phyloP scores from a whole-genome alignment of 2,888 invertebrate genomes.

The Ennomos fuscantarius region DNA sequence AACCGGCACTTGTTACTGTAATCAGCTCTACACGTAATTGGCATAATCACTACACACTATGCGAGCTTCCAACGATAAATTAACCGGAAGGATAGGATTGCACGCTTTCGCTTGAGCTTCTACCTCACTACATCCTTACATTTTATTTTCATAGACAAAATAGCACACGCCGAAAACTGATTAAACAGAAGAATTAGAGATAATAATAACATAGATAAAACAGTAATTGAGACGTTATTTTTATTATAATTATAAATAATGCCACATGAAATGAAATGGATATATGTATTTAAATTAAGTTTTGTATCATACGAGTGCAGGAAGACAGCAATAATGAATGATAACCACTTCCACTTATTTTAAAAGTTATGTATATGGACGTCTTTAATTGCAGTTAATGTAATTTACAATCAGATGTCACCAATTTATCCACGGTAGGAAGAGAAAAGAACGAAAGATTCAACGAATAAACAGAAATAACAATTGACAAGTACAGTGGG shows the following conservation, averaged over 20 bases:
- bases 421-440: conserved; percentile 2
- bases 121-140: conserved; percentile 4
- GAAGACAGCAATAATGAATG: conserved; percentile 17
- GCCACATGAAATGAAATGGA: conserved; percentile 7
- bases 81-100: neutral
- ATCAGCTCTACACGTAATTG: conserved; percentile 37
- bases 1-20: conserved; percentile 32
- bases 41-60: conserved; percentile 30
- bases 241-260: conserved; percentile 10
- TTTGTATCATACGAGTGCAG: conserved; percentile 8
- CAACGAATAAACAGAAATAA: conserved; percentile 24
- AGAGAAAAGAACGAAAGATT: conserved; percentile 8
- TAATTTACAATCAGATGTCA: conserved; percentile 7
- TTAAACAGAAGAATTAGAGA: conserved; percentile 20
- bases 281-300: conserved; percentile 12
- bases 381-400: conserved; percentile 8
- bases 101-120: conserved; percentile 20
- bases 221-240: conserved; percentile 26
- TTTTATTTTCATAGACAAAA: conserved; percentile 26
- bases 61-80: conserved; percentile 16
- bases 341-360: conserved; percentile 18
- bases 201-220: conserved; percentile 18
- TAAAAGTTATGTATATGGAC: conserved; percentile 13
- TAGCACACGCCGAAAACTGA: conserved; percentile 24
- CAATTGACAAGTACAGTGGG: conserved; percentile 22